Evolutionary conservation across 2,888 invertebrate species (phyloP).

Genomic region (Lottia scabra): DNA sequence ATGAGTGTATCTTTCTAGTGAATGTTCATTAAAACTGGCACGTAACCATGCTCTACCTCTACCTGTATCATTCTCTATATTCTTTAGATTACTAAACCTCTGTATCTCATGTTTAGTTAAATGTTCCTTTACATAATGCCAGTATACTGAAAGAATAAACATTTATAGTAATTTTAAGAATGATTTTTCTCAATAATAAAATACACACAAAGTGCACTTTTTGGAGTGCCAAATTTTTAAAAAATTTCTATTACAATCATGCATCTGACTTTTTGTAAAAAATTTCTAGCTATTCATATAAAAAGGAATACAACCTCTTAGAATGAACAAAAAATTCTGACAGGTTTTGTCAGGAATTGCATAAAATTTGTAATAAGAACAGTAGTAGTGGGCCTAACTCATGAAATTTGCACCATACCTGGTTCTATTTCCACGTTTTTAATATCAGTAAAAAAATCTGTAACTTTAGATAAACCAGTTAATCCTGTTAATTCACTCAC

Average conservation of each 20-base stretch:
- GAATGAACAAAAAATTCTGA: too few relatives aligned
- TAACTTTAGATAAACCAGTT: constrained; percentile 72
- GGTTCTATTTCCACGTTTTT: constrained; percentile 65
- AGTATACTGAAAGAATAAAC: constrained; percentile 64
- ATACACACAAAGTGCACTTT: too few relatives aligned
- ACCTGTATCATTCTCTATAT: constrained; percentile 81
- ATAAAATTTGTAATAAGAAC: background rate
- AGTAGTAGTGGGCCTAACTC: too few relatives aligned
- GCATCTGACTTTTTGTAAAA: background rate
- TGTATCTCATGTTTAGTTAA: constrained; percentile 78
- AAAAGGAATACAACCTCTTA: too few relatives aligned
- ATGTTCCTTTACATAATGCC: constrained; percentile 73
- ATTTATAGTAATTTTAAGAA: constrained; percentile 6
- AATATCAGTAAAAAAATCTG: constrained; percentile 61
- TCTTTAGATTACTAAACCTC: constrained; percentile 80
- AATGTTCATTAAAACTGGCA: constrained; percentile 90
- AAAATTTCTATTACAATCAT: too few relatives aligned
- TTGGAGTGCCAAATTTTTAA: too few relatives aligned
- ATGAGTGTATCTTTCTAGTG: constrained; percentile 82
- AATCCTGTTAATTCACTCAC: constrained; percentile 76
- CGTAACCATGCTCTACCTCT: constrained; percentile 90
- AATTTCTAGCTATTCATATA: background rate
- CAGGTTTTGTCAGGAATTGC: background rate
- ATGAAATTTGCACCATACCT: constrained; percentile 49
- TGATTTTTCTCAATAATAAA: too few relatives aligned